Evolutionary conservation across 2,113 vertebrate species (phyloP).

Genomic region (Clarias macrocephalus): DNA sequence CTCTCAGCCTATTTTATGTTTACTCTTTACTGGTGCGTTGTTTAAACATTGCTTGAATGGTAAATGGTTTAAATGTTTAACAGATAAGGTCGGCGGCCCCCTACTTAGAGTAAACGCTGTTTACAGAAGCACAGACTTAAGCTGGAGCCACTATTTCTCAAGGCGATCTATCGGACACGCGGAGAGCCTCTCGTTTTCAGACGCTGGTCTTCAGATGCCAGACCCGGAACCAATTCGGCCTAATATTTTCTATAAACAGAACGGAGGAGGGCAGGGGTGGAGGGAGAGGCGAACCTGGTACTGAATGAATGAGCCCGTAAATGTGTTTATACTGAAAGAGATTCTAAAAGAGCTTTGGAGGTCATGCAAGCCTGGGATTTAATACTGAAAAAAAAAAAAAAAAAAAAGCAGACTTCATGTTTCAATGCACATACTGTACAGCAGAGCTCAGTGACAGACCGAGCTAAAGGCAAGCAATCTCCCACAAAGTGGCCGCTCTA

Average conservation of each 20-base stretch:
- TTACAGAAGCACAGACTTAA: conserved; percentile 34
- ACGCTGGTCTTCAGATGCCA: neutral
- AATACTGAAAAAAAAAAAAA: conserved; percentile 46
- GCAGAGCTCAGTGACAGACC: neutral
- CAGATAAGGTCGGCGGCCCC: neutral
- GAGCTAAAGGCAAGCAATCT: neutral
- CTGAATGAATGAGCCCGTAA: conserved; percentile 26
- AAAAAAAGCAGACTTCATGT: conserved; percentile 23
- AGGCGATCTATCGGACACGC: conserved; percentile 18
- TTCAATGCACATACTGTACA: neutral
- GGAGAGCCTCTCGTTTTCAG: conserved; percentile 25
- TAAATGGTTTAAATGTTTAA: conserved; percentile 27
- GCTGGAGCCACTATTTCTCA: conserved; percentile 16
- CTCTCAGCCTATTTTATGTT: neutral
- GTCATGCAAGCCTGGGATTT: conserved; percentile 59
- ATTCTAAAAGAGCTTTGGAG: conserved; percentile 62
- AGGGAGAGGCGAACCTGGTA: neutral
- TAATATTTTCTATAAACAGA: conserved; percentile 48
- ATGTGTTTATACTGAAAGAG: conserved; percentile 63
- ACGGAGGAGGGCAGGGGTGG: neutral
- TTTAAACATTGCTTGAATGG: conserved; percentile 20
- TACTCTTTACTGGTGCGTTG: neutral
- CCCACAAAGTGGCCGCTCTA: neutral
- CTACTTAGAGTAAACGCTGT: neutral
- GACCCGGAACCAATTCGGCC: neutral